Base-by-base conservation (phyloP, 2,797 vertebrate species). In the Dendrocincla tyrannina region DNA sequence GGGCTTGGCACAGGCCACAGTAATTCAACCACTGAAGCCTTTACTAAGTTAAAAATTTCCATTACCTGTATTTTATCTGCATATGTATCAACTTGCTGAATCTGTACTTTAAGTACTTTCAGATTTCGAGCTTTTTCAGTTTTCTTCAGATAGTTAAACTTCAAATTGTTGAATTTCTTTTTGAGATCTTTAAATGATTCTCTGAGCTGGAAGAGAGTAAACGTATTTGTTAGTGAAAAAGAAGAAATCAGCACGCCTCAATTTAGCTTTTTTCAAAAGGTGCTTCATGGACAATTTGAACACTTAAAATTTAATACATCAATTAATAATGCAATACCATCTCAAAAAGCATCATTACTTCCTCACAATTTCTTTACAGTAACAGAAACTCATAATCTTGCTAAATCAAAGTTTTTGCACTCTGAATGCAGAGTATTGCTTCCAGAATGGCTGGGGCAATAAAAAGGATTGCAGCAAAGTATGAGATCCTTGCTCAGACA, bases 81-180 rank as follows among this genome's bases (percentile, higher is more conserved):
- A 85, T 98, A 98, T 18, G 96, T 96, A 74, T 98, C 98, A 70
- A 98, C 98, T 97, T 99, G 98, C 75, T 99, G 98, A 92, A 98
- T 98, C 94, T 99, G 98, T 92, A 98, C 98, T 94, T 97, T 98
- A 62, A 98, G 98, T 33, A 95, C 96, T 96, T 98, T 99, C 75
- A 98, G 22, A 95, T 98, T 98, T 87, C 98, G 97, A 72, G 97
- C 85, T 94, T 98, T 99, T 96, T 99, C 98, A 20, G 96, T 98
- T 97, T 98, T 99, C 97, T 99, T 99, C 44, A 91, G 96, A 42
- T 99, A 99, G 95, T 98, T 99, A 93, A 99, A 99, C 94, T 98
- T 99, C 94, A 98, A 92, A 87, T 99, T 99, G 96, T 99, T 99
- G 97, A 99, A 98, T 96, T 98, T 99, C 97, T 98, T 99, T 97